Percentiles rank a stretch among this genome's conserved stretches.
These are phyloP conservation scores for Drosophila dives DNA, from an alignment of 2,888 invertebrate genomes.

Conservation along the genomic window DNA sequence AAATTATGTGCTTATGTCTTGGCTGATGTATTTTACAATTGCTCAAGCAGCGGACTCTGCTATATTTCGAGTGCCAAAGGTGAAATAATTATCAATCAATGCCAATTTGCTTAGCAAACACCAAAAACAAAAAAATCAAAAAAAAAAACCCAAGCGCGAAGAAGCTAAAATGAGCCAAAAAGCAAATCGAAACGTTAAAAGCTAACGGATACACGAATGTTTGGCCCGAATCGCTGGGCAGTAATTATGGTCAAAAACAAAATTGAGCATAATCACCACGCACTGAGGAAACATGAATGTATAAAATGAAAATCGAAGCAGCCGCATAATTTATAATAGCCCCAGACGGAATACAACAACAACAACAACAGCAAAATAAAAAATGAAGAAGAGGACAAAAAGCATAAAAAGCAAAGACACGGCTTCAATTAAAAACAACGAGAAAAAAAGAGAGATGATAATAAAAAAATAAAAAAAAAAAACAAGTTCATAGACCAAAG, in stretches of 20 bases:
- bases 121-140: slow-evolving; percentile 24
- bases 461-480: slow-evolving; percentile 44
- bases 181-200: slow-evolving; percentile 27
- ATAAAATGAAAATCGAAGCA: slow-evolving; percentile 73
- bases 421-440: slow-evolving; percentile 73
- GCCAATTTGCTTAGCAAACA: slow-evolving; percentile 70
- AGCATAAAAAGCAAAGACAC: slow-evolving; percentile 67
- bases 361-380: slow-evolving; percentile 3
- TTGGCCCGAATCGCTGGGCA: slow-evolving; percentile 42
- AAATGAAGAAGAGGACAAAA: slow-evolving; percentile 35
- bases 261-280: slow-evolving; percentile 76
- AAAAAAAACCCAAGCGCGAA: slow-evolving; percentile 7
- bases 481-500: slow-evolving; percentile 79
- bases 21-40: slow-evolving; percentile 35
- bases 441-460: slow-evolving; percentile 32
- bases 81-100: slow-evolving; percentile 74
- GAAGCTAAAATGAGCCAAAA: slow-evolving; percentile 38
- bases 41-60: slow-evolving; percentile 5
- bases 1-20: slow-evolving; percentile 32
- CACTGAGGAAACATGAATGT: slow-evolving; percentile 68
- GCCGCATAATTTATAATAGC: slow-evolving; percentile 64
- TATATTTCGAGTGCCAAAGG: slow-evolving; percentile 40
- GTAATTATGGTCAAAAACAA: slow-evolving; percentile 78
- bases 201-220: slow-evolving; percentile 54
- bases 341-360: slow-evolving; percentile 24